Evolutionary conservation across 2,797 vertebrate species (phyloP).

Genomic region (Sylvilagus floridanus): DNA sequence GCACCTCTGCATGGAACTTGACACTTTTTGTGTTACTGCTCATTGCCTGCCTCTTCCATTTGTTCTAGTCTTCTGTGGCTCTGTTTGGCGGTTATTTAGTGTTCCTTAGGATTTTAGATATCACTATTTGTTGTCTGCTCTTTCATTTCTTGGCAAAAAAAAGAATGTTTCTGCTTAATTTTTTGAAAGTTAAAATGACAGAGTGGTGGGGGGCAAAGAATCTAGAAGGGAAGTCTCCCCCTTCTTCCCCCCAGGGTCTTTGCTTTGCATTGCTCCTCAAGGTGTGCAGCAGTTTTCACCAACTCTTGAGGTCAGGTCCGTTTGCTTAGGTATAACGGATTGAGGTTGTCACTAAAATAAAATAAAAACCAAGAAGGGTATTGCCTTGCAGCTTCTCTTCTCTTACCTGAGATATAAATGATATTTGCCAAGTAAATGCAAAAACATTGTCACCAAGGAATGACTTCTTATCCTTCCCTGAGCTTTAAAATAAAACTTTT

Average conservation of each 20-base stretch:
- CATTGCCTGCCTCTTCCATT: background rate
- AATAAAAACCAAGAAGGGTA: slow-evolving; percentile 40
- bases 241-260: background rate
- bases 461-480: background rate
- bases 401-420: slow-evolving; percentile 63
- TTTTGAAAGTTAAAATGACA: slow-evolving; percentile 54
- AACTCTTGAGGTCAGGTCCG: background rate
- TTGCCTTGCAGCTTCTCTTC: slow-evolving; percentile 35
- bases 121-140: slow-evolving; percentile 15
- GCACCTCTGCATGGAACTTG: background rate
- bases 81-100: slow-evolving; percentile 1
- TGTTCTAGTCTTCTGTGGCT: background rate
- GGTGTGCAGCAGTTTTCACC: background rate
- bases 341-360: slow-evolving; percentile 51
- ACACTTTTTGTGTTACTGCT: background rate
- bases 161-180: slow-evolving; percentile 7
- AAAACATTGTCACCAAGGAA: background rate
- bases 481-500: slow-evolving; percentile 58
- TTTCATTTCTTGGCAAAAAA: slow-evolving; percentile 42
- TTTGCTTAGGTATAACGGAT: background rate
- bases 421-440: slow-evolving; percentile 44
- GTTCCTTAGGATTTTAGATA: background rate
- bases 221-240: background rate
- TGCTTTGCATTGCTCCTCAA: background rate
- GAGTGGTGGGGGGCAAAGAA: background rate